These are phyloP conservation scores for Axinella damicornis DNA, from an alignment of 37 sponge, comb jelly and placozoan species.

Conservation along the genomic window DNA sequence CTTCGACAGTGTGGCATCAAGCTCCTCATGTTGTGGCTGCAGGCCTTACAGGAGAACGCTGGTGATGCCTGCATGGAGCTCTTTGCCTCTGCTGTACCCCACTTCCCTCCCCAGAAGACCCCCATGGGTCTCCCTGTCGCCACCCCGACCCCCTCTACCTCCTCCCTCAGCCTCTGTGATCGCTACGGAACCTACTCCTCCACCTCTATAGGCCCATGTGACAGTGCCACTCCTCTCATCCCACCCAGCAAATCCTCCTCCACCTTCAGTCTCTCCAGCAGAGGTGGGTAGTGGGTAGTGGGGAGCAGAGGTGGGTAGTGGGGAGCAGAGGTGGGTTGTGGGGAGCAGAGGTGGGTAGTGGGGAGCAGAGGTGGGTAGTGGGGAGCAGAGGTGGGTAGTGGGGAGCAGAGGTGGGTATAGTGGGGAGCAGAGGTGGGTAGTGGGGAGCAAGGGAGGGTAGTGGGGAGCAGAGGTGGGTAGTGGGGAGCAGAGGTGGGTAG, in stretches of 20 bases:
- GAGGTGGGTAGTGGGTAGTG: too few relatives aligned
- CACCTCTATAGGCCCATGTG: neutral
- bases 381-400: too few relatives aligned
- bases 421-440: too few relatives aligned
- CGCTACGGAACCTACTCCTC: constrained; percentile 55
- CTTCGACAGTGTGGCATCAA: constrained; percentile 76
- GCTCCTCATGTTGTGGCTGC: constrained; percentile 83
- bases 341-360: too few relatives aligned
- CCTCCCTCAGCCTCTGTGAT: constrained; percentile 35
- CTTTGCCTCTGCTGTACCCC: constrained; percentile 84
- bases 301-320: too few relatives aligned
- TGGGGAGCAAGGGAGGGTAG: too few relatives aligned
- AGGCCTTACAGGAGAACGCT: constrained; percentile 82
- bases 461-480: too few relatives aligned
- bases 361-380: too few relatives aligned
- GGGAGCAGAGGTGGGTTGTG: too few relatives aligned
- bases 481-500: too few relatives aligned
- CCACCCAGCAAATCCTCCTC: neutral
- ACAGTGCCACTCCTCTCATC: neutral
- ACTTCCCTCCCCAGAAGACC: constrained; percentile 84
- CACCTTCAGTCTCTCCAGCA: neutral
- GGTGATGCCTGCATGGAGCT: constrained; percentile 82
- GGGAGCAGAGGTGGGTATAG: too few relatives aligned
- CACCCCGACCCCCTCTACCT: neutral
- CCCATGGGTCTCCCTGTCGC: constrained; percentile 57